Conservation (phyloP, 2,113 vertebrate genomes). For the Hyperopisus bebe region DNA sequence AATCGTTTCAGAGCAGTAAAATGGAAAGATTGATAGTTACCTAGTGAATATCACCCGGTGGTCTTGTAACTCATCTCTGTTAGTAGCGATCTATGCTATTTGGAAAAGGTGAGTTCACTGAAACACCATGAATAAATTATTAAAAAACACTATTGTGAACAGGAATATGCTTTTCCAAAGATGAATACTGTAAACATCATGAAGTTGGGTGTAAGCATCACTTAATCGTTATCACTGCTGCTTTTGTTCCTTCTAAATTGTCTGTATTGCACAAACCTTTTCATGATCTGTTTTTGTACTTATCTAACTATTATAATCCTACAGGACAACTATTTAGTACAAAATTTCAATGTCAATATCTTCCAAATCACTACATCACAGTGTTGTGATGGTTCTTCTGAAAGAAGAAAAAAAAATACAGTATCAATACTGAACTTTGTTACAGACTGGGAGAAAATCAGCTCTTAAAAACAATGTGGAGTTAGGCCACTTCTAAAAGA, state of each 20-base stretch:
- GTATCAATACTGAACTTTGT: slow-evolving; percentile 43
- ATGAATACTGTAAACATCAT: slow-evolving; percentile 43
- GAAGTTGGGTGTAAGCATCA: slow-evolving; percentile 34
- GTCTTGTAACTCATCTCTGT: slow-evolving; percentile 48
- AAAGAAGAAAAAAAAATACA: slow-evolving; percentile 36
- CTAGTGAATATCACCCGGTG: slow-evolving; percentile 38
- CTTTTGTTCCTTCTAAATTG: slow-evolving; percentile 6
- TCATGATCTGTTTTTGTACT: slow-evolving; percentile 13
- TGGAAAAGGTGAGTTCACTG: slow-evolving; percentile 48
- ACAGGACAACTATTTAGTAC: background rate
- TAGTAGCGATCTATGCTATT: slow-evolving; percentile 43
- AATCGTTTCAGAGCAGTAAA: slow-evolving; percentile 45
- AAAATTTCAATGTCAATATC: slow-evolving; percentile 6
- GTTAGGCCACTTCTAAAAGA: slow-evolving; percentile 28
- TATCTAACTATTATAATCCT: background rate
- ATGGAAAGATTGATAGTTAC: slow-evolving; percentile 48
- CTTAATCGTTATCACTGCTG: slow-evolving; percentile 31
- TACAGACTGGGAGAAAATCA: slow-evolving; percentile 40
- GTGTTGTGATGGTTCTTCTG: slow-evolving; percentile 17
- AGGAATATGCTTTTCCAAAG: slow-evolving; percentile 30
- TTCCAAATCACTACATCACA: slow-evolving; percentile 18
- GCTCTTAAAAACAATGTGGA: slow-evolving; percentile 51
- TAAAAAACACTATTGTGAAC: slow-evolving; percentile 30
- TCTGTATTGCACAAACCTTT: background rate
- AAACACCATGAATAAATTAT: slow-evolving; percentile 43